Evolutionary conservation across 1,140 invertebrate species (phyloP).

Genomic region (Andrena cerasifolii): DNA sequence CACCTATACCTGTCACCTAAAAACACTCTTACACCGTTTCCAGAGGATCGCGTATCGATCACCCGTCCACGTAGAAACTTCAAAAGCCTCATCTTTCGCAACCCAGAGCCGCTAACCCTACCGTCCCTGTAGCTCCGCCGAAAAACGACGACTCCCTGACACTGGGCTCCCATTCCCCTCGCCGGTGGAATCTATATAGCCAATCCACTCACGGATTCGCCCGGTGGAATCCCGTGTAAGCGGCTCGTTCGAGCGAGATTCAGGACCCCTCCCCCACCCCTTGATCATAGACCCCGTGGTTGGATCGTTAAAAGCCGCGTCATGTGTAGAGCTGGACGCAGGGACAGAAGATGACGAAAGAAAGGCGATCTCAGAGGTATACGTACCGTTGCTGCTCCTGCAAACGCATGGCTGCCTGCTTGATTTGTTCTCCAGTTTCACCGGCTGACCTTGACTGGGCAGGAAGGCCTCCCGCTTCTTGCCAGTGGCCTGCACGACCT

Average conservation of each 20-base stretch:
- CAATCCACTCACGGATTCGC: no score
- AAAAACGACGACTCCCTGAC: neutral
- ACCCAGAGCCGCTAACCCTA: neutral
- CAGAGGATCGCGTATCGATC: neutral
- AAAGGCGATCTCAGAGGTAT: neutral
- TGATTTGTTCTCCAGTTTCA: conserved; percentile 79
- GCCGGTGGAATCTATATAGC: neutral
- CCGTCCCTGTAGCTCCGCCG: no score
- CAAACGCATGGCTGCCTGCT: conserved; percentile 75
- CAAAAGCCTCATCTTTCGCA: neutral
- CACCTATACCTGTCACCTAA: neutral
- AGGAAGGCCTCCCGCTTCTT: conserved; percentile 78
- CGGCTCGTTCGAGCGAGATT: neutral
- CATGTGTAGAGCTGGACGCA: neutral
- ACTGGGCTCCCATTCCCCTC: neutral
- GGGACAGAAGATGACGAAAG: neutral
- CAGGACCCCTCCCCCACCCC: no score
- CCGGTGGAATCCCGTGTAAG: neutral
- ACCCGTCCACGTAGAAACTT: neutral
- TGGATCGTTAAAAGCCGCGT: conserved; percentile 7
- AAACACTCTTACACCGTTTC: neutral
- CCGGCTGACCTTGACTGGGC: conserved; percentile 74
- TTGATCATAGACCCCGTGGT: conserved; percentile 13
- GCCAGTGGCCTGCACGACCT: conserved; percentile 64
- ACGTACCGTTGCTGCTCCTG: conserved; percentile 76